Base-by-base conservation (phyloP, 1,140 invertebrate species). In the Scaptomyza montana region DNA sequence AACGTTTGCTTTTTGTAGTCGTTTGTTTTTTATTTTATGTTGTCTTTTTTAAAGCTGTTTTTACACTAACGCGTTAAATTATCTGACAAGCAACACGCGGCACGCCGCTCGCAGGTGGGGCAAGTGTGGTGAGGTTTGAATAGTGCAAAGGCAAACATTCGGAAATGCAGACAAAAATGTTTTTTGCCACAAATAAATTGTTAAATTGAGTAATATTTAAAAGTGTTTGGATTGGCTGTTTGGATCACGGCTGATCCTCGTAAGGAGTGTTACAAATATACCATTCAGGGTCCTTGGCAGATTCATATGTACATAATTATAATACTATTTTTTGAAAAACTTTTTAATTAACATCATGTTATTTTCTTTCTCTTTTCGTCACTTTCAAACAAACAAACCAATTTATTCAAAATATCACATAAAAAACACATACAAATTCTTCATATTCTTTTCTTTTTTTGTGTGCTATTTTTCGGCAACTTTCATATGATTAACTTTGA, bases 21-120 rank as follows among this genome's bases (percentile, higher is more conserved):
- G 16, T 25, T 25, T 25, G 2, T 33, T 33, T 7, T 33, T 33
- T 0, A 33, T 6, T 33, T 6, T 33, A 6, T 70, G 33, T 63
- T 7, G 8, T 36, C 5, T 54, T 63, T 36, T 57, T 60, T 66
- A 78, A 66, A 36, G 33, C 66, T 77, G 57, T 78, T 75, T 84
- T 89, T 89, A 73, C 77, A 80, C 74, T 89, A 80, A 60, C 59
- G 70, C 76, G 57, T 82, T 79, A 74, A 82, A 84, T 78, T 84
- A 73, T 69, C 77, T 74, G 77, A 78, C 77, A 80, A 85, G 80
- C 81, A 85, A 69, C 74, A 77, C 69, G 70, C 70, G 80, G 65
- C 74, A 77, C 60, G 74, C 66, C 77, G 19, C 60, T 6, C 12
- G 41, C 9, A 21, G 41, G 28, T 7, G 50, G 57, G 47, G 47